Evolutionary conservation across 2,113 vertebrate species (phyloP).

Genomic region (Sinocyclocheilus grahami): DNA sequence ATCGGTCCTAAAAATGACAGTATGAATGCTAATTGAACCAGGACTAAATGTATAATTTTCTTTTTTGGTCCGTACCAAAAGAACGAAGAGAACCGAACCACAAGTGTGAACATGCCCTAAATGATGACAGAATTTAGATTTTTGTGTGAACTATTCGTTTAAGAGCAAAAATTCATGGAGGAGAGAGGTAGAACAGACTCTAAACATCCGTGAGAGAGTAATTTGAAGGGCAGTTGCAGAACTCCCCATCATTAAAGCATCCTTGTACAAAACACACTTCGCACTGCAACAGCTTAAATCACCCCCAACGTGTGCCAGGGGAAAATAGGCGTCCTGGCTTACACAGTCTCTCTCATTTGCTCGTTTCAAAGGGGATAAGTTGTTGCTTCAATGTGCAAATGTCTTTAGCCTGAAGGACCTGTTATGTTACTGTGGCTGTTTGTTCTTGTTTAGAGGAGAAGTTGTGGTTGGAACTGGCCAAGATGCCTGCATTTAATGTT

Average conservation of each 20-base stretch:
- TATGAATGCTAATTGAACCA: too few species aligned
- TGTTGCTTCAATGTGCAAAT: constrained; percentile 69
- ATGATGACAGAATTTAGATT: too few species aligned
- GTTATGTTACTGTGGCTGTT: constrained; percentile 66
- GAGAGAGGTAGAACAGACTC: neutral
- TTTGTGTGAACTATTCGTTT: neutral
- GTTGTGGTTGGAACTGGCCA: constrained; percentile 69
- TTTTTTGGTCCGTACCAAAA: too few species aligned
- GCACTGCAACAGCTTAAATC: constrained; percentile 60
- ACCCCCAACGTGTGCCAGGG: constrained; percentile 55
- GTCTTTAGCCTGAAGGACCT: constrained; percentile 73
- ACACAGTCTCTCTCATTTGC: constrained; percentile 44
- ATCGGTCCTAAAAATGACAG: too few species aligned
- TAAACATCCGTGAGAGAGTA: neutral
- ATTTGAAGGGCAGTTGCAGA: constrained; percentile 37
- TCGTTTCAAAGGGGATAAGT: constrained; percentile 61
- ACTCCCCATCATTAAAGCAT: constrained; percentile 32
- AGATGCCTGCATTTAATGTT: constrained; percentile 66
- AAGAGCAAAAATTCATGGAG: neutral
- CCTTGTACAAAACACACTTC: constrained; percentile 53
- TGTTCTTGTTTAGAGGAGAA: constrained; percentile 65
- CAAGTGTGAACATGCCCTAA: too few species aligned
- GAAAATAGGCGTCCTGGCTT: constrained; percentile 59
- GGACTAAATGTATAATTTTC: too few species aligned
- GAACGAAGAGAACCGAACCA: too few species aligned